Evolutionary conservation across 2,797 vertebrate genomes (phyloP), one percentile per base, ranked within the genome.

Genomic region (Rhyacichthys aspro): DNA sequence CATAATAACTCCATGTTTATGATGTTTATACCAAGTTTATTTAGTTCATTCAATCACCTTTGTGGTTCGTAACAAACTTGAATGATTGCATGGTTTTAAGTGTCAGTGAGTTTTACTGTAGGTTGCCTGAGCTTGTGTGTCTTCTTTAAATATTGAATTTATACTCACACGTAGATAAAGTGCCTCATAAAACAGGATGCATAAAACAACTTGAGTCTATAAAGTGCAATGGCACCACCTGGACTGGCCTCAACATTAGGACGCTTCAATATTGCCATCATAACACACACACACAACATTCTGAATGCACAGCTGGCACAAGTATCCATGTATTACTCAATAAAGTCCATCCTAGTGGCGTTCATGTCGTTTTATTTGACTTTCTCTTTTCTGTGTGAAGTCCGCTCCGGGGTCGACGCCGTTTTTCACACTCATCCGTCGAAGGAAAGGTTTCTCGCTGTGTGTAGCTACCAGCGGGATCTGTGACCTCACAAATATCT

Each of bases 151-250:
- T 70, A 32, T 61, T 43, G 3, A 57, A 58, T 38, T 70, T 59
- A 60, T 34, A 53, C 49, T 28, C 32, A 16, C 8, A 48, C 37
- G 63, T 5, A 28, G 55, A 56, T 56, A 56, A 70, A 67, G 34
- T 34, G 28, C 11, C 47, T 47, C 55, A 47, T 74, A 53, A 76
- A 80, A 69, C 28, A n/a, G 52, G 50, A 58, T 72, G 42, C 33
- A 75, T 59, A 67, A 67, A 43, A 36, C 23, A 19, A 55, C 55
- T 3, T 61, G 45, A 44, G 5, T 19, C 48, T 55, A 64, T 52
- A 61, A 74, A 57, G 39, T 28, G 54, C 64, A 15, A 19, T 44
- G 34, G 70, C 67, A 70, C 49, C 72, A 74, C 66, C 76, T 69
- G 69, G 49, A 46, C 54, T 18, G 47, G 36, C 37, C 64, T 4